Percentiles rank a stretch among this genome's conserved stretches.
Evolutionary conservation across 2,888 invertebrate species (phyloP).

Genomic region (Hypena proboscidalis): DNA sequence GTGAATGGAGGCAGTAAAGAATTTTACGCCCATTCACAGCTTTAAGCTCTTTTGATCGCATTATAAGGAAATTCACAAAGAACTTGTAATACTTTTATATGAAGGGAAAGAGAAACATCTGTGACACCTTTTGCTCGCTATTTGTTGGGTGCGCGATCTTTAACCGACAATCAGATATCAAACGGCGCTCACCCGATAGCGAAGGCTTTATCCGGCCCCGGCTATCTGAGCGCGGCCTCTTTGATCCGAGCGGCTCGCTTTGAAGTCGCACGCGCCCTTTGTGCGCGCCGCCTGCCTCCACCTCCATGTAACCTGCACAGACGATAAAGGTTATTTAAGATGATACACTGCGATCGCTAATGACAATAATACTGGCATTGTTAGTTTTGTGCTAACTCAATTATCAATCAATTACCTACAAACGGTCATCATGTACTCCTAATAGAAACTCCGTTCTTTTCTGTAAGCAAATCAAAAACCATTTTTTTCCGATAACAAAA

Average conservation of each 20-base stretch:
- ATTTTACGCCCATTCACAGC: slow-evolving; percentile 19
- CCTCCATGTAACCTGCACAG: slow-evolving; percentile 61
- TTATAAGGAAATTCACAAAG: slow-evolving; percentile 39
- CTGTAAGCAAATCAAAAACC: no score
- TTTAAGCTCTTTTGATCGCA: slow-evolving; percentile 39
- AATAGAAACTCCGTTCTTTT: no score
- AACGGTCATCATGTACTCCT: no score
- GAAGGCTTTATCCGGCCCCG: slow-evolving; percentile 64
- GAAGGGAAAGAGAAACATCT: slow-evolving; percentile 44
- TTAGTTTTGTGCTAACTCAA: not conserved
- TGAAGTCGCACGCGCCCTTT: slow-evolving; percentile 70
- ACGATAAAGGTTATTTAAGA: slow-evolving; percentile 59
- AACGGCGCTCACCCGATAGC: slow-evolving; percentile 61
- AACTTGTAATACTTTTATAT: slow-evolving; percentile 20
- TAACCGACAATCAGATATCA: slow-evolving; percentile 76
- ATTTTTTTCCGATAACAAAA: no score
- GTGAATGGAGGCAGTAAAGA: slow-evolving; percentile 17
- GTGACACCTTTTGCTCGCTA: slow-evolving; percentile 57
- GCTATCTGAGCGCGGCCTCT: slow-evolving; percentile 66
- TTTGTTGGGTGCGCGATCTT: slow-evolving; percentile 58
- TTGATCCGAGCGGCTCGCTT: slow-evolving; percentile 69
- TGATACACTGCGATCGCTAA: slow-evolving; percentile 45
- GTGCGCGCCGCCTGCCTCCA: slow-evolving; percentile 44
- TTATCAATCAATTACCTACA: not conserved
- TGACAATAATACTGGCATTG: slow-evolving; percentile 15